phyloP scores from a whole-genome alignment of 2,113 vertebrate genomes.

The Glaucidium brasilianum region DNA sequence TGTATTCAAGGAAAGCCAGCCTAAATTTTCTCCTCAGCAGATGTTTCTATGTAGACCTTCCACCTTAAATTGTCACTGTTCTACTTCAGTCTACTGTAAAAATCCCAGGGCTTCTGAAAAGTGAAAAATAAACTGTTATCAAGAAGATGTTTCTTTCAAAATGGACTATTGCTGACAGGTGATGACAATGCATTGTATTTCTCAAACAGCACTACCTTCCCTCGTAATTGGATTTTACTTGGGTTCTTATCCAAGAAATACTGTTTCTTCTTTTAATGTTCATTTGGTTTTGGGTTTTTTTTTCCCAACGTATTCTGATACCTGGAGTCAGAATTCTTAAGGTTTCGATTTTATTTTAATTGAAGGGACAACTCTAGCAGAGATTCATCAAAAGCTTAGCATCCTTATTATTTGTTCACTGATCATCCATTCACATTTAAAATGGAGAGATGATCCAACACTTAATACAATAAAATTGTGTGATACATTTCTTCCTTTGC shows the following conservation, averaged over 20 bases:
- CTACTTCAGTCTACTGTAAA: not conserved
- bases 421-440: not conserved
- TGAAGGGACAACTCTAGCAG: not conserved
- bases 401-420: not conserved
- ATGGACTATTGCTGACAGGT: not conserved
- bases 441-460: not conserved
- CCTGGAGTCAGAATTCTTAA: not conserved
- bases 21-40: not conserved
- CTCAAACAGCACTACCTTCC: not conserved
- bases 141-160: not conserved
- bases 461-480: not conserved
- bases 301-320: not conserved
- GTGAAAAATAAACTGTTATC: not conserved
- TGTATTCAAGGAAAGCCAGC: not conserved
- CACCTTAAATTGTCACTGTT: not conserved
- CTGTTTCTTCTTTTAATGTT: not conserved
- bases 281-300: not conserved
- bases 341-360: not conserved
- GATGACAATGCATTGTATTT: not conserved
- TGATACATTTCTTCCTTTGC: not conserved
- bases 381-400: not conserved
- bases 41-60: not conserved
- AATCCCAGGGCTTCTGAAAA: not conserved
- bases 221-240: not conserved
- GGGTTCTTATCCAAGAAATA: not conserved